A percentile compares a stretch with the other conserved stretches of the same genome.
Conservation (phyloP, 2,888 invertebrate genomes). For the Monopis laevigella region DNA sequence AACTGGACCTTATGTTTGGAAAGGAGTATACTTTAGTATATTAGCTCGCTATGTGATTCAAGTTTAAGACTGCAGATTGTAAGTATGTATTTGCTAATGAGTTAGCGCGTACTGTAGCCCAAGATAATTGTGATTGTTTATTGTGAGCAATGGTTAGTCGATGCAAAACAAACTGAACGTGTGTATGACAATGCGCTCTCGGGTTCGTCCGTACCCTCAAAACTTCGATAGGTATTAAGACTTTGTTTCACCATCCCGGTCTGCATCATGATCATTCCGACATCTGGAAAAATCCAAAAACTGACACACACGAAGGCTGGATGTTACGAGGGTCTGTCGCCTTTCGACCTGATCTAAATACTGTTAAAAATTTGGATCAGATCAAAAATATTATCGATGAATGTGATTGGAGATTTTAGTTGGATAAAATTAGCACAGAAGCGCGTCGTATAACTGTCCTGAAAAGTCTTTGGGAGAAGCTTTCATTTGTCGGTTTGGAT, state of each 20-base stretch:
- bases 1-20: no score
- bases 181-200: constrained; percentile 47
- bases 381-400: background rate
- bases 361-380: constrained; percentile 4
- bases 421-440: constrained; percentile 45
- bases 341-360: background rate
- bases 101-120: constrained; percentile 58
- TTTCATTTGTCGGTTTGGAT: constrained; percentile 45
- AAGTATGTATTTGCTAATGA: constrained; percentile 24
- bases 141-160: constrained; percentile 60
- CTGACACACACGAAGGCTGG: constrained; percentile 59
- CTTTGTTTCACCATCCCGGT: constrained; percentile 94
- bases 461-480: constrained; percentile 55
- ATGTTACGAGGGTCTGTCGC: constrained; percentile 24
- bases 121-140: constrained; percentile 33
- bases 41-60: no score
- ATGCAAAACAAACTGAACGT: constrained; percentile 61
- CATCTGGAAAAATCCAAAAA: constrained; percentile 86
- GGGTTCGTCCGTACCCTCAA: constrained; percentile 80
- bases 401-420: constrained; percentile 9
- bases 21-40: no score
- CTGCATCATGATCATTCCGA: constrained; percentile 97
- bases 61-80: no score
- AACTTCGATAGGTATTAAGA: constrained; percentile 78
- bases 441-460: constrained; percentile 51